phyloP scores from a whole-genome alignment of 1,140 invertebrate genomes.

The Psilanteris sp. region DNA sequence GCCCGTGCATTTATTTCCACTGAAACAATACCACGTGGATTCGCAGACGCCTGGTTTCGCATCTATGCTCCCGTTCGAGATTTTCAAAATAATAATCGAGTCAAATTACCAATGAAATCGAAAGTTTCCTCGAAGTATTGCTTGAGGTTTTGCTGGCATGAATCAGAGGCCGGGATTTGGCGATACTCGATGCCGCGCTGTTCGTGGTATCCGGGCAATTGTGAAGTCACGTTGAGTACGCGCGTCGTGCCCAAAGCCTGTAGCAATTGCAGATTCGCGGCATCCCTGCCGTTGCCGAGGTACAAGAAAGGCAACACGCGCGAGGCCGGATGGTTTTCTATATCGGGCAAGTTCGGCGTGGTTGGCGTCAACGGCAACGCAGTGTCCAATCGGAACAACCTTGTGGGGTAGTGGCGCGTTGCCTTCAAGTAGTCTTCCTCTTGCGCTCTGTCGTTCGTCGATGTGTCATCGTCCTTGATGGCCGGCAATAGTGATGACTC shows the following conservation, averaged over 20 bases:
- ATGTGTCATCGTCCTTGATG: constrained; percentile 51
- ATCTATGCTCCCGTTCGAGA: too few species aligned
- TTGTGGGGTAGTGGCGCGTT: constrained; percentile 68
- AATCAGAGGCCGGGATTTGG: constrained; percentile 91
- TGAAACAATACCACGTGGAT: too few species aligned
- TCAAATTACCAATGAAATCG: constrained; percentile 91
- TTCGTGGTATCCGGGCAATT: constrained; percentile 86
- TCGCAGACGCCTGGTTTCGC: too few species aligned
- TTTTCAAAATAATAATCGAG: too few species aligned
- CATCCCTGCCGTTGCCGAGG: constrained; percentile 92
- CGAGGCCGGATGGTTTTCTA: constrained; percentile 89
- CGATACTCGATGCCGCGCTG: constrained; percentile 88
- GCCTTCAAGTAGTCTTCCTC: constrained; percentile 69
- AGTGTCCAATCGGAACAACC: constrained; percentile 21
- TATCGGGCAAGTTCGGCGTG: constrained; percentile 80
- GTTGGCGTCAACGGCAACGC: constrained; percentile 65
- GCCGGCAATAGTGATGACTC: constrained; percentile 82
- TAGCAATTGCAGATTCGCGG: constrained; percentile 86
- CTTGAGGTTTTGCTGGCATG: constrained; percentile 92
- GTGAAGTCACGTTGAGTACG: constrained; percentile 91
- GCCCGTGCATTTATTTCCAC: too few species aligned
- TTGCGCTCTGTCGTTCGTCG: constrained; percentile 38
- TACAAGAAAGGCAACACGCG: constrained; percentile 92
- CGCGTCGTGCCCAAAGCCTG: constrained; percentile 84
- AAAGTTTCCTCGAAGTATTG: constrained; percentile 96